Conservation (phyloP, 1,140 invertebrate genomes). For the Orius laevigatus region DNA sequence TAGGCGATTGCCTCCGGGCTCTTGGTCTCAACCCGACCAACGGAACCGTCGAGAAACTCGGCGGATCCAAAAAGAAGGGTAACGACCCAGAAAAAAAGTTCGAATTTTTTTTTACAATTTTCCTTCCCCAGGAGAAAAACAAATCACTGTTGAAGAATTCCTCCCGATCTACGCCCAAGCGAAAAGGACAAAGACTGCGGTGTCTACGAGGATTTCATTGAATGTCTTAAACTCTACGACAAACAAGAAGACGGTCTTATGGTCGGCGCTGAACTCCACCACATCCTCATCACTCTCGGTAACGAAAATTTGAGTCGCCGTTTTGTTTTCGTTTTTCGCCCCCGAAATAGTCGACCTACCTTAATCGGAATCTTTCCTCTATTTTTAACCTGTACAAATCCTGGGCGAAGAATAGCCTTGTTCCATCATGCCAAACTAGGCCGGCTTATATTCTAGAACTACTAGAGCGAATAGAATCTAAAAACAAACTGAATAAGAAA, state of each 20-base stretch:
- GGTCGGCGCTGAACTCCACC: conserved; percentile 89
- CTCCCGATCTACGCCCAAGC: conserved; percentile 92
- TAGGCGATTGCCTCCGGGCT: conserved; percentile 82
- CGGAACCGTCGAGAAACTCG: conserved; percentile 77
- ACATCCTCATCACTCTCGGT: conserved; percentile 90
- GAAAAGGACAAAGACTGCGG: conserved; percentile 95
- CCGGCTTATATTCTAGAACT: too few species aligned
- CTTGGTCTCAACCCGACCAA: conserved; percentile 86
- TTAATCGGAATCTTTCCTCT: too few species aligned
- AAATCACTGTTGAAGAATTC: conserved; percentile 86
- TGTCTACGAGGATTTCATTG: conserved; percentile 95
- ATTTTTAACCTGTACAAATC: too few species aligned
- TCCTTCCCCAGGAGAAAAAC: conserved; percentile 47
- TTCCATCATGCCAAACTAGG: too few species aligned
- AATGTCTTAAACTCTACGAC: conserved; percentile 98
- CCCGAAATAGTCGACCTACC: too few species aligned
- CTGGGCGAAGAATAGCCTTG: too few species aligned
- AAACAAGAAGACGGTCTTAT: conserved; percentile 94
- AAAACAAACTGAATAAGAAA: too few species aligned
- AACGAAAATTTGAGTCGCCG: too few species aligned
- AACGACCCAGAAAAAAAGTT: not conserved
- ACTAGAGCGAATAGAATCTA: too few species aligned
- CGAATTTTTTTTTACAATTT: too few species aligned
- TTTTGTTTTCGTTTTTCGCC: too few species aligned
- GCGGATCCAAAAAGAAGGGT: conserved; percentile 91